Percentiles rank a stretch among this genome's conserved stretches.
Evolutionary conservation across 2,888 invertebrate genomes (phyloP).

Genomic region (Melanostoma scalare): DNA sequence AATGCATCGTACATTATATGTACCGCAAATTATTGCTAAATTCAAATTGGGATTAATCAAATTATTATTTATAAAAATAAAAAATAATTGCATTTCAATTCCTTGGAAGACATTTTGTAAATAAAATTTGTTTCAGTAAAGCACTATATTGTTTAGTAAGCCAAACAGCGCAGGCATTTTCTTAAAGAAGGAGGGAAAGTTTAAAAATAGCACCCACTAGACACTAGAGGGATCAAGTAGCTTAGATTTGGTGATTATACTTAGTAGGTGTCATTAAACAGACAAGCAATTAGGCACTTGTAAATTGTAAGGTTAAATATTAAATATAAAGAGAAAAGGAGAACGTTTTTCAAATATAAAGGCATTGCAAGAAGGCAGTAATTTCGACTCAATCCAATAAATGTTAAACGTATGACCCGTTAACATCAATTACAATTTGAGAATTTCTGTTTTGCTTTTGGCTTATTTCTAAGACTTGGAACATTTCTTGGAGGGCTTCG

Average conservation of each 20-base stretch:
- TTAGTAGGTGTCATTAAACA: too few species aligned
- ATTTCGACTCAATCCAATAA: slow-evolving; percentile 8
- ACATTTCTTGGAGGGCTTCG: slow-evolving; percentile 81
- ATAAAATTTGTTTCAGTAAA: slow-evolving; percentile 14
- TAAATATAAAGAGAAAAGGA: too few species aligned
- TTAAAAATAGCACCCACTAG: not conserved
- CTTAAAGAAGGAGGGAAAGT: slow-evolving; percentile 8
- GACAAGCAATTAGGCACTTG: not conserved
- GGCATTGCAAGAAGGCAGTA: slow-evolving; percentile 51
- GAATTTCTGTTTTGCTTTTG: slow-evolving; percentile 81
- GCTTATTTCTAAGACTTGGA: slow-evolving; percentile 81
- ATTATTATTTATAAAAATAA: slow-evolving; percentile 11
- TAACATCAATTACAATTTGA: slow-evolving; percentile 80
- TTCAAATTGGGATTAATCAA: not conserved
- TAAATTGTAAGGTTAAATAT: not conserved
- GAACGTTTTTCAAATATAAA: slow-evolving; percentile 2
- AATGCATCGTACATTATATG: slow-evolving; percentile 4
- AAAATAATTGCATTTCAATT: slow-evolving; percentile 25
- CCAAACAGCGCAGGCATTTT: not conserved
- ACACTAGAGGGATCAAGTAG: too few species aligned
- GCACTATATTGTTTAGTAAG: slow-evolving; percentile 1
- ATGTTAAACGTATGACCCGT: slow-evolving; percentile 56
- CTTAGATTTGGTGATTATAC: too few species aligned
- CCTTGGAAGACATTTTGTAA: slow-evolving; percentile 48
- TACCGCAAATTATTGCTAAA: not conserved